A percentile compares a stretch with the other conserved stretches of the same genome.
phyloP scores from a whole-genome alignment of 2,113 vertebrate genomes.

The Patagioenas fasciata region DNA sequence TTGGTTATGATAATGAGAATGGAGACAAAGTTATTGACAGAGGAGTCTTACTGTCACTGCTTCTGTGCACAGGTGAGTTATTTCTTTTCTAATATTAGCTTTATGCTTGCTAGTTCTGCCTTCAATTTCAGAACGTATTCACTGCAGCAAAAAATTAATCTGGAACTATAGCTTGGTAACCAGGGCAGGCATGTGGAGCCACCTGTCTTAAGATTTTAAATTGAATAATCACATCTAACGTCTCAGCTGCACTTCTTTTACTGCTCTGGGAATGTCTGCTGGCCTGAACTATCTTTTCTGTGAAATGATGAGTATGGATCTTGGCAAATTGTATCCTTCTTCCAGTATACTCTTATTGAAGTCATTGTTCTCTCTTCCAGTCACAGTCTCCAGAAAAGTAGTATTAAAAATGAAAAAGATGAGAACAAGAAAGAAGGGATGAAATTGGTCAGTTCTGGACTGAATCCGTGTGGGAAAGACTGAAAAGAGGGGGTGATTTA shows the following conservation, averaged over 20 bases:
- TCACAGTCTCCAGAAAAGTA: background rate
- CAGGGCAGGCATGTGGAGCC: background rate
- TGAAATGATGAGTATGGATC: background rate
- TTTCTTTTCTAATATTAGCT: background rate
- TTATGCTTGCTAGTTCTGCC: slow-evolving; percentile 8
- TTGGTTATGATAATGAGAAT: slow-evolving; percentile 73
- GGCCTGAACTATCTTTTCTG: background rate
- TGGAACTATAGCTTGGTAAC: background rate
- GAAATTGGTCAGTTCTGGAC: background rate
- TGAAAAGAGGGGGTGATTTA: background rate
- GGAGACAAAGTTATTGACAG: slow-evolving; percentile 74
- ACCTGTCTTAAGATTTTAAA: background rate
- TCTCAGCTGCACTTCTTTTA: background rate
- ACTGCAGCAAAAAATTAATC: background rate
- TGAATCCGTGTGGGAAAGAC: background rate
- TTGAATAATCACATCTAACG: background rate
- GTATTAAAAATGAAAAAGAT: background rate
- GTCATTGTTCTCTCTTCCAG: background rate
- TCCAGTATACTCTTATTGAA: background rate
- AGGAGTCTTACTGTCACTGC: slow-evolving; percentile 80
- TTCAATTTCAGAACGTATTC: background rate
- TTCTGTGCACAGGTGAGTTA: slow-evolving; percentile 83
- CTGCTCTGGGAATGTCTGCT: slow-evolving; percentile 11
- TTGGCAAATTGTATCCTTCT: background rate
- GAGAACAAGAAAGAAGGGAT: background rate